Conservation (phyloP, 2,888 invertebrate species). For the Drosophila atripex region DNA sequence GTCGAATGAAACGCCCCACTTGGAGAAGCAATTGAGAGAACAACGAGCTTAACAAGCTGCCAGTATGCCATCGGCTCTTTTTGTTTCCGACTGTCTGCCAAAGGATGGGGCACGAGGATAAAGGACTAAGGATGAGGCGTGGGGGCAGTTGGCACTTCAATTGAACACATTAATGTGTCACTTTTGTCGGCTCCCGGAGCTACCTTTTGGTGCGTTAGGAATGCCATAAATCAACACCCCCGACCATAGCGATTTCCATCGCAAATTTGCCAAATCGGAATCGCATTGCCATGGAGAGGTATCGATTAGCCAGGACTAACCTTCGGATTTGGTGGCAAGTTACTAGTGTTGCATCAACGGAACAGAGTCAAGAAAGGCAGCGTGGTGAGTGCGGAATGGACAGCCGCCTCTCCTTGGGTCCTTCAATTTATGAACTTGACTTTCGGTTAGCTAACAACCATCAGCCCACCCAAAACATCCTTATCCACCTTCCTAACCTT, state of each 20-base stretch:
- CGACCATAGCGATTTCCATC: constrained; percentile 40
- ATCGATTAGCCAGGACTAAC: constrained; percentile 43
- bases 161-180: constrained; percentile 59
- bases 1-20: constrained; percentile 56
- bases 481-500: not conserved
- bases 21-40: constrained; percentile 71
- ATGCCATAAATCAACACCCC: constrained; percentile 70
- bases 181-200: constrained; percentile 48
- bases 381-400: constrained; percentile 42
- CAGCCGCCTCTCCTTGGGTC: constrained; percentile 34
- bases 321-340: constrained; percentile 12
- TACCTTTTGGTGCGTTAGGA: constrained; percentile 48
- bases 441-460: constrained; percentile 59
- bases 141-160: constrained; percentile 44
- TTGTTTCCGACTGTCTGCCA: constrained; percentile 26
- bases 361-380: not conserved
- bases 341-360: not conserved
- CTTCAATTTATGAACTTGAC: constrained; percentile 77
- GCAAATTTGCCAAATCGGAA: constrained; percentile 1
- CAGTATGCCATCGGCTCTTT: constrained; percentile 39
- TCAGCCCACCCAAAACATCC: constrained; percentile 1
- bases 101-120: not conserved
- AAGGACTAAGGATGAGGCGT: not conserved
- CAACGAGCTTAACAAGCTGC: constrained; percentile 75
- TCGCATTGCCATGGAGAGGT: constrained; percentile 43